Evolutionary conservation across 2,797 vertebrate species (phyloP), one percentile per base, ranked within the genome.

Genomic region (Anguilla megastoma): DNA sequence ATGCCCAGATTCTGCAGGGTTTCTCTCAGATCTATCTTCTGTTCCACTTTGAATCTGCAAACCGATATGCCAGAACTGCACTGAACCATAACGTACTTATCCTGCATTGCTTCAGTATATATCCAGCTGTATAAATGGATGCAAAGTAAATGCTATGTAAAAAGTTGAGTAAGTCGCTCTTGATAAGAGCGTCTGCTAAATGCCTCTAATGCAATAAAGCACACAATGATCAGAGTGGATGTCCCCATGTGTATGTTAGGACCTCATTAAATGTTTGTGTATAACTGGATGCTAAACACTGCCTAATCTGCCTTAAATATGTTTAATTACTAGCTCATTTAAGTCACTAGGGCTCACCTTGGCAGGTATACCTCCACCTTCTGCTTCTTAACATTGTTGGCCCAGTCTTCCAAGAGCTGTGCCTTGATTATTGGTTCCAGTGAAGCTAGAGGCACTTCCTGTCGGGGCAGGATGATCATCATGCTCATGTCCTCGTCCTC

Each of bases 281-380:
- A n/a, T 69, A 69, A 3, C 58, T 63, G 58, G 56, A 58, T 58
- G 56, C 56, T 58, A 24, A 63, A 63, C 58, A 21, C 21, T 21
- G 58, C 12, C 56, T 58, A 18, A 58, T 63, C 58, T 63, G 58
- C 18, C 16, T 24, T 63, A 18, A 24, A 63, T 66, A 7, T n/a
- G 18, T 66, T 66, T 56, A 14, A 56, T 56, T 56, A 56, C 14
- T 56, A 14, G 54, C 66, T 71, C 4, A 79, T 79, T 14, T 21
- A 79, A 21, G 74, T 10, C 24, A 41, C 10, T 54, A n/a, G n/a
- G 4, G 87, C 95, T 96, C 88, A 99, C 99, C 98, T 97, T 0
- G 99, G 98, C 33, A 99, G 93, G 92, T 99, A 99, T 48, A 99
- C 97, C 89, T 99, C 99, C 91, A 99, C 98, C 90, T 99, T 99